These are phyloP conservation scores for Acanthurus tractus DNA, from an alignment of 2,797 vertebrate species.

Conservation along the genomic window DNA sequence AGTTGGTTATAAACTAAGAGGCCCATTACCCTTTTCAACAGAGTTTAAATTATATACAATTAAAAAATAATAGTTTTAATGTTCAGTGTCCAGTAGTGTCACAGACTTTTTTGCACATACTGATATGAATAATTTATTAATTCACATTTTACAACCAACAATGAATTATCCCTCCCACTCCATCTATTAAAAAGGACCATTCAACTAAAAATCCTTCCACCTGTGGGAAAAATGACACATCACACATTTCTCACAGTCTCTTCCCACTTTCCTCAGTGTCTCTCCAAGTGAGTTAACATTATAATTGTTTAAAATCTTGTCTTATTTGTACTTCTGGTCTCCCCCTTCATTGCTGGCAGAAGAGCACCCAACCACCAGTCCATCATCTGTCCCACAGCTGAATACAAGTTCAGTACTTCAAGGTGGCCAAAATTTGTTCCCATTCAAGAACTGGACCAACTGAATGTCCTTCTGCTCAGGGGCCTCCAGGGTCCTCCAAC, in stretches of 20 bases:
- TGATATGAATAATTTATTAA: constrained; percentile 89
- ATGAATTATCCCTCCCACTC: constrained; percentile 55
- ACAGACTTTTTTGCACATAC: constrained; percentile 72
- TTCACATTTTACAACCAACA: constrained; percentile 83
- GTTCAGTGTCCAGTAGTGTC: constrained; percentile 49
- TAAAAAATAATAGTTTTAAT: constrained; percentile 61
- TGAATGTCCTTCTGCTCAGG: constrained; percentile 69
- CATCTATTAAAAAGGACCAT: constrained; percentile 74
- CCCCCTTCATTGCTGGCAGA: constrained; percentile 55
- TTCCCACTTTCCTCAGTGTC: constrained; percentile 39
- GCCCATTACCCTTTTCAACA: neutral
- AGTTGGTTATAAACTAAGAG: constrained; percentile 10
- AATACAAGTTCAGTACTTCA: constrained; percentile 77
- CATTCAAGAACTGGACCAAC: constrained; percentile 74
- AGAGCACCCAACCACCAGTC: constrained; percentile 50
- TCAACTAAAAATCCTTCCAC: constrained; percentile 77
- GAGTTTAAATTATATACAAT: constrained; percentile 33
- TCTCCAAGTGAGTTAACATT: constrained; percentile 55
- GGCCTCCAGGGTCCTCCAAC: constrained; percentile 60
- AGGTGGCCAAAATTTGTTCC: constrained; percentile 63
- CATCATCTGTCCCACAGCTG: constrained; percentile 67
- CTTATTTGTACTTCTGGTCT: constrained; percentile 77
- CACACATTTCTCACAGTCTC: constrained; percentile 43
- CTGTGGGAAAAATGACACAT: constrained; percentile 61
- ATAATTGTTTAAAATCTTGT: constrained; percentile 74